Evolutionary conservation across 2,113 vertebrate genomes (phyloP).

Genomic region (Drymodes brunneopygia): DNA sequence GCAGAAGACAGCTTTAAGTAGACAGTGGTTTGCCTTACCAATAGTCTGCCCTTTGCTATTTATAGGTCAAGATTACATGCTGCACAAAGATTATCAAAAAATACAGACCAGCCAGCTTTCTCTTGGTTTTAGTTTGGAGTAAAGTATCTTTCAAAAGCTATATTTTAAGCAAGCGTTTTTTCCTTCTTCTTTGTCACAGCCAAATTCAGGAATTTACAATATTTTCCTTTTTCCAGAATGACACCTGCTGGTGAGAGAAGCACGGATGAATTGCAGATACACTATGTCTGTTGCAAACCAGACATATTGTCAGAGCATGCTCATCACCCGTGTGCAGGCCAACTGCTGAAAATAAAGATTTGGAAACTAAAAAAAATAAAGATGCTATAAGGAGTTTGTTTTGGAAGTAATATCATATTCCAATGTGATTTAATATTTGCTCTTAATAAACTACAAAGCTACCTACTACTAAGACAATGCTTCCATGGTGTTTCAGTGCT

Average conservation of each 20-base stretch:
- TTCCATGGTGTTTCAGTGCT: background rate
- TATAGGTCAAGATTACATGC: background rate
- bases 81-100: background rate
- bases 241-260: constrained; percentile 77
- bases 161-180: background rate
- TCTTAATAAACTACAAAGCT: background rate
- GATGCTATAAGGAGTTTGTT: background rate
- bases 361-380: background rate
- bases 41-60: background rate
- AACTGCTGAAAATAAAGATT: background rate
- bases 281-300: constrained; percentile 19
- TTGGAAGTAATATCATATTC: background rate
- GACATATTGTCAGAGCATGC: background rate
- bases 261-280: constrained; percentile 63
- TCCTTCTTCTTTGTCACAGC: constrained; percentile 32
- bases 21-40: background rate
- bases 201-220: constrained; percentile 61
- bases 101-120: background rate
- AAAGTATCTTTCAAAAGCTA: background rate
- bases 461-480: background rate
- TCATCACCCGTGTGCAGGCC: background rate
- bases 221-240: constrained; percentile 80
- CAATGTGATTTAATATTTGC: background rate
- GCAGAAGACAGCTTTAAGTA: background rate
- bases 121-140: background rate